A percentile compares a stretch with the other conserved stretches of the same genome.
phyloP scores from a whole-genome alignment of 2,113 vertebrate species.

The Aptenodytes forsteri region DNA sequence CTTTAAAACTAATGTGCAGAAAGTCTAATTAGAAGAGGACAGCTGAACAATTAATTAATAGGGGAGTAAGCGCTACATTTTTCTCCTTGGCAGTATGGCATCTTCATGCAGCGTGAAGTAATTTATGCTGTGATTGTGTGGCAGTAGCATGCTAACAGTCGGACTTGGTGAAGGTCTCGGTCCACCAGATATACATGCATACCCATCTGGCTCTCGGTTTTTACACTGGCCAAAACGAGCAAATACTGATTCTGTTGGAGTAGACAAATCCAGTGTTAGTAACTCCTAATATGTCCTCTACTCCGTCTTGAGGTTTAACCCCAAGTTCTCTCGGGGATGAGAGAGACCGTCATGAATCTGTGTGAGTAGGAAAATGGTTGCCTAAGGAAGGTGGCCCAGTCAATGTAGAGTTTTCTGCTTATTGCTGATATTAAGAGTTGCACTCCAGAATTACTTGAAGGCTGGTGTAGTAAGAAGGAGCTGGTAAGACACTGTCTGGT shows the following conservation, averaged over 20 bases:
- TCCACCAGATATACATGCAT: not conserved
- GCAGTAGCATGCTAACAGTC: not conserved
- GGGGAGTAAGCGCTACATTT: not conserved
- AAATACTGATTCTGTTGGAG: not conserved
- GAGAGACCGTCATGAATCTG: not conserved
- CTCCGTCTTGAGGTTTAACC: not conserved
- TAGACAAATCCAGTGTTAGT: not conserved
- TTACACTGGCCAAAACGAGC: not conserved
- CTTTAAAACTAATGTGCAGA: constrained; percentile 33
- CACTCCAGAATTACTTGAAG: not conserved
- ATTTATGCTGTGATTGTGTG: not conserved
- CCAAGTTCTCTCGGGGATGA: not conserved
- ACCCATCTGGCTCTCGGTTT: not conserved
- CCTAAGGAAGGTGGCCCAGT: not conserved
- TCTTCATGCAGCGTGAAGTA: not conserved
- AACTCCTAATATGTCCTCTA: not conserved
- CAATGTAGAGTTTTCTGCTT: not conserved
- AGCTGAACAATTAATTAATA: constrained; percentile 53
- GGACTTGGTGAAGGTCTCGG: not conserved
- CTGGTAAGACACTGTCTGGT: not conserved
- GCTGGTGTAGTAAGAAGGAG: not conserved
- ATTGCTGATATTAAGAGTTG: not conserved
- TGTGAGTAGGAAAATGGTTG: not conserved
- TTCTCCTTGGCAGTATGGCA: not conserved
- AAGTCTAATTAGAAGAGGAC: constrained; percentile 43